Percentiles rank a stretch among this genome's conserved stretches.
These are phyloP conservation scores for Phortica magna DNA, from an alignment of 2,888 invertebrate genomes.

Conservation along the genomic window DNA sequence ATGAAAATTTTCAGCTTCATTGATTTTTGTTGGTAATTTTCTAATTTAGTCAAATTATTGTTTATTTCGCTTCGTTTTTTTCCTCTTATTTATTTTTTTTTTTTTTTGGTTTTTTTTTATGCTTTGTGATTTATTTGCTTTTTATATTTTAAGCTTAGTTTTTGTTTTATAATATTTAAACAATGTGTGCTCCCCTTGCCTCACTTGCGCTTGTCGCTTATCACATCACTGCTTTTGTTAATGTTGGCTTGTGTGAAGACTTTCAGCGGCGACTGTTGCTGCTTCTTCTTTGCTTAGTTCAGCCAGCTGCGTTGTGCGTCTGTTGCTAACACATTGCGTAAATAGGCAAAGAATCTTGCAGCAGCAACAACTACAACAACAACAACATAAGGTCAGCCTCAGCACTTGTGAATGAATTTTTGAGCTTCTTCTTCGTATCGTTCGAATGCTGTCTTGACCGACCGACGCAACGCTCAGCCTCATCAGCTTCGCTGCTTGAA, in stretches of 20 bases:
- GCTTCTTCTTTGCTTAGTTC: not conserved
- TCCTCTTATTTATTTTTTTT: slow-evolving; percentile 9
- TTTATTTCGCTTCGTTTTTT: slow-evolving; percentile 42
- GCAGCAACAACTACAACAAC: slow-evolving; percentile 2
- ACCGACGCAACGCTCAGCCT: too few relatives aligned
- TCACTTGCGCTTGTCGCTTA: not conserved
- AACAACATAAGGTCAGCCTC: not conserved
- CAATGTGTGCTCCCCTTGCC: not conserved
- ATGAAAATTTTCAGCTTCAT: slow-evolving; percentile 73
- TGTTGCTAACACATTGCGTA: slow-evolving; percentile 67
- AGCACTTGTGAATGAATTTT: slow-evolving; percentile 11
- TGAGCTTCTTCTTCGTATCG: not conserved
- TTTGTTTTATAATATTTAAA: not conserved
- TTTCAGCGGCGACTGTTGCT: not conserved
- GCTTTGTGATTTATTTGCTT: slow-evolving; percentile 5
- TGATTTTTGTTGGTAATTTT: slow-evolving; percentile 71
- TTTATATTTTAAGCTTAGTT: not conserved
- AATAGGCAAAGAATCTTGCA: slow-evolving; percentile 49
- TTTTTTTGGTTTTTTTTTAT: slow-evolving; percentile 3
- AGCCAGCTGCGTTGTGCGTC: not conserved
- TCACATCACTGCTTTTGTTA: not conserved
- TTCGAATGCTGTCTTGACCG: too few relatives aligned
- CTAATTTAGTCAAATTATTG: slow-evolving; percentile 71
- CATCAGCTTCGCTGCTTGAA: slow-evolving; percentile 21
- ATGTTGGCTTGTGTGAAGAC: not conserved